Evolutionary conservation across 2,113 vertebrate species (phyloP).

Genomic region (Telmatochromis bifrenatus): DNA sequence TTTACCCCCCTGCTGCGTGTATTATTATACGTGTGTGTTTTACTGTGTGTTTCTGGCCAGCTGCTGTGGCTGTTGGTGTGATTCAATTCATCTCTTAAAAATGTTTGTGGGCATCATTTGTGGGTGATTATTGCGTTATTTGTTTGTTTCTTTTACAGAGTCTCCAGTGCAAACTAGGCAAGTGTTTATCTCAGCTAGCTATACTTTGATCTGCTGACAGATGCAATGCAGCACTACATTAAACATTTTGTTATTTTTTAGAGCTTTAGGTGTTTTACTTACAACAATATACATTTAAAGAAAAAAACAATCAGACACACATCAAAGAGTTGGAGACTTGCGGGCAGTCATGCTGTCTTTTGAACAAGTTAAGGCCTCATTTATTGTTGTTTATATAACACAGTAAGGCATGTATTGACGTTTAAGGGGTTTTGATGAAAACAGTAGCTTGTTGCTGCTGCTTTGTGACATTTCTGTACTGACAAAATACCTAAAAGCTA

Average conservation of each 20-base stretch:
- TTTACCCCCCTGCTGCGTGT: neutral
- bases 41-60: slow-evolving; percentile 21
- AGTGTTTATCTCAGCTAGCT: neutral
- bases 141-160: slow-evolving; percentile 44
- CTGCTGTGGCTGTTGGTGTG: slow-evolving; percentile 33
- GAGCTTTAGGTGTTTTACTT: neutral
- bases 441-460: neutral
- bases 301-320: neutral
- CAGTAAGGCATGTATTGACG: neutral
- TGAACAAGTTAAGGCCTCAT: neutral
- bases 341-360: neutral
- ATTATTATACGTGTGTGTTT: neutral
- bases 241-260: neutral
- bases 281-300: neutral
- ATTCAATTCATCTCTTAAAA: slow-evolving; percentile 57
- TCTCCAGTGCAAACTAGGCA: neutral
- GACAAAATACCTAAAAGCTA: neutral
- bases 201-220: slow-evolving; percentile 9
- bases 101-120: slow-evolving; percentile 4
- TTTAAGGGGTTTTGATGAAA: neutral
- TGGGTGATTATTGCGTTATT: slow-evolving; percentile 56
- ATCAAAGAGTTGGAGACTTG: neutral
- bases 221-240: neutral
- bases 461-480: neutral
- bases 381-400: neutral